Evolutionary conservation across 2,888 invertebrate species (phyloP).

Genomic region (Palloptera scutellata): DNA sequence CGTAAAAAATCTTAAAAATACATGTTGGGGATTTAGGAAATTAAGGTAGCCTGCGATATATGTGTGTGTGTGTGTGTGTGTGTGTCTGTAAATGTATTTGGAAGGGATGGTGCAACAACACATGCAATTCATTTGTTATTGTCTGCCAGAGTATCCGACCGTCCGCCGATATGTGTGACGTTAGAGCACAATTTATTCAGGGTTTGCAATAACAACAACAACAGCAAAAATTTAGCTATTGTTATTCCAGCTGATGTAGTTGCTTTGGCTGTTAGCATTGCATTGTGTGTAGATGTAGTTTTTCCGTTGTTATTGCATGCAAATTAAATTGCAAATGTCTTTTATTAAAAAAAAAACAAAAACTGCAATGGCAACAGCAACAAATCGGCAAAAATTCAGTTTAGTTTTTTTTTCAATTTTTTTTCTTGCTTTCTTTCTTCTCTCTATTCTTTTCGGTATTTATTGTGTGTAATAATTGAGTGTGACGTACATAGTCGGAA

Average conservation of each 20-base stretch:
- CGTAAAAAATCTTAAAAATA: neutral
- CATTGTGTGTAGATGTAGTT: neutral
- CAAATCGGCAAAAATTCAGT: neutral
- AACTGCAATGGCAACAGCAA: neutral
- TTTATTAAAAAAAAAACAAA: constrained; percentile 7
- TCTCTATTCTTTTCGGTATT: neutral
- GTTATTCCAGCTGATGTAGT: too few species aligned
- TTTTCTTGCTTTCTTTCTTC: constrained; percentile 2
- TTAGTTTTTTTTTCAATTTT: neutral
- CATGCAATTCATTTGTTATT: too few species aligned
- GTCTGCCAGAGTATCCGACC: too few species aligned
- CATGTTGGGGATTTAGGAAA: too few species aligned
- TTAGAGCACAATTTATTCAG: constrained; percentile 4
- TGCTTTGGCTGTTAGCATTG: neutral
- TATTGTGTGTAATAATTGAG: neutral
- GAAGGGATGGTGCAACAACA: neutral
- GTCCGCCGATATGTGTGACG: neutral
- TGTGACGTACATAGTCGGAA: too few species aligned
- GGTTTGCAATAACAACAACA: neutral
- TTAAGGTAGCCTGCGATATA: too few species aligned
- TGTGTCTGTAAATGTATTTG: constrained; percentile 11
- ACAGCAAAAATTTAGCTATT: neutral
- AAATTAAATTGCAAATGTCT: constrained; percentile 15
- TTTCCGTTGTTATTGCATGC: neutral
- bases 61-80: constrained; percentile 16